Conservation (phyloP, 2,113 vertebrate genomes). For the Macaca mulatta region DNA sequence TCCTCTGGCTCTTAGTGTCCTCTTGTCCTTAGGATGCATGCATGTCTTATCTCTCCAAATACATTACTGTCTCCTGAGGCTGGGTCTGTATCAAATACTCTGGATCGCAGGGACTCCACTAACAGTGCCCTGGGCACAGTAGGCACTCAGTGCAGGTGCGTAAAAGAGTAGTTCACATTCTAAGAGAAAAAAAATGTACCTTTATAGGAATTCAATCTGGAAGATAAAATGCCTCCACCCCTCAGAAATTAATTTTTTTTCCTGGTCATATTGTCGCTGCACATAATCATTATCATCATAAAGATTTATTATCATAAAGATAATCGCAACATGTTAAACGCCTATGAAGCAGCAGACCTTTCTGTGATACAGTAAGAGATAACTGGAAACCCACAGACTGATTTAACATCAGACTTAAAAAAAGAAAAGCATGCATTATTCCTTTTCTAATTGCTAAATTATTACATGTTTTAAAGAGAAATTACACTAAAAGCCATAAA, state of each 20-base stretch:
- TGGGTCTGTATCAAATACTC: fast-evolving
- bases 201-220: fast-evolving
- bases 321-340: neutral
- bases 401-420: neutral
- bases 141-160: fast-evolving
- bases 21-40: fast-evolving
- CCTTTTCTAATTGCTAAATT: neutral
- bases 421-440: neutral
- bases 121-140: neutral
- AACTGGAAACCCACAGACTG: fast-evolving
- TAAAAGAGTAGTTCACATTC: fast-evolving
- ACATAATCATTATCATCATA: no score
- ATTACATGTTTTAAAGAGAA: neutral
- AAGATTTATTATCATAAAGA: no score
- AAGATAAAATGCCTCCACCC: neutral
- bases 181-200: neutral
- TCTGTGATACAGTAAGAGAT: fast-evolving
- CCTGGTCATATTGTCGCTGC: neutral
- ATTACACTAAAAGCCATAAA: neutral
- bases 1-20: no score
- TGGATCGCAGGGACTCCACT: no score
- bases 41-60: no score
- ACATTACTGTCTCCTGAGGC: neutral
- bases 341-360: neutral
- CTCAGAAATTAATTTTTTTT: neutral